These are phyloP conservation scores for Rhea pennata DNA, from an alignment of 2,113 vertebrate genomes.

Conservation along the genomic window DNA sequence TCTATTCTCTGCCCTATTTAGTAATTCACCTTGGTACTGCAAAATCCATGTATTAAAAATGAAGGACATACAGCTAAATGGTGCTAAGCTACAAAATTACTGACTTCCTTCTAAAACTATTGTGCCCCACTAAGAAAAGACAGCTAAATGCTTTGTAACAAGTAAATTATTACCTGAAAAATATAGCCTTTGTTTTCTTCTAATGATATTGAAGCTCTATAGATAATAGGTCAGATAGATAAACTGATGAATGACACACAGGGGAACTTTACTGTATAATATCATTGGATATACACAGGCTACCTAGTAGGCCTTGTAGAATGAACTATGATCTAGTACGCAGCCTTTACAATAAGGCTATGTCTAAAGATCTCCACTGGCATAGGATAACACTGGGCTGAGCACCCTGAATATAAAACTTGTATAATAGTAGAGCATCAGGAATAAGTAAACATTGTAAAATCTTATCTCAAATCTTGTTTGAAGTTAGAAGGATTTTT, in stretches of 20 bases:
- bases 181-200: not conserved
- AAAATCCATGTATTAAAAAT: not conserved
- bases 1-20: not conserved
- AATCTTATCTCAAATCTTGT: not conserved
- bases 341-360: not conserved
- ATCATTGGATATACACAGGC: not conserved
- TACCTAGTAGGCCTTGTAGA: not conserved
- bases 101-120: not conserved
- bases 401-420: not conserved
- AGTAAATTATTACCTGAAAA: not conserved
- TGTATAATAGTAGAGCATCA: not conserved
- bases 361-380: not conserved
- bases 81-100: not conserved
- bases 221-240: not conserved
- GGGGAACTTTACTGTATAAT: not conserved
- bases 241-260: not conserved
- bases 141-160: not conserved
- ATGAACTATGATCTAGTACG: not conserved
- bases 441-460: conserved; percentile 11
- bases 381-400: not conserved
- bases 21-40: not conserved
- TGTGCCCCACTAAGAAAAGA: not conserved
- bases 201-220: not conserved
- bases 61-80: not conserved
- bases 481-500: conserved; percentile 20